phyloP scores from a whole-genome alignment of 2,797 vertebrate genomes.

The Chelidonichthys spinosus region DNA sequence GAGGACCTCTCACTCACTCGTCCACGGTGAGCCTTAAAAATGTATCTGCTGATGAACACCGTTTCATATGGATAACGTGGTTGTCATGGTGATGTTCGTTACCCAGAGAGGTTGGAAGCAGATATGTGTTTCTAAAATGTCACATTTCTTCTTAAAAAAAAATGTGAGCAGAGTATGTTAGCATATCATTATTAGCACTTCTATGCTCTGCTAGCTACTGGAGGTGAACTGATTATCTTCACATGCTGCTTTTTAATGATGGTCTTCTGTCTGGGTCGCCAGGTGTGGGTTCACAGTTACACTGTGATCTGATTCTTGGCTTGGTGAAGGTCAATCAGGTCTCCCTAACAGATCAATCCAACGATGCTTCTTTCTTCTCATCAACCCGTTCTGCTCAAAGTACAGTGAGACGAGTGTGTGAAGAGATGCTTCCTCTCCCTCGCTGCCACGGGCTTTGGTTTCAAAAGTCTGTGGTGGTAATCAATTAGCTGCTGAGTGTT shows the following conservation, averaged over 20 bases:
- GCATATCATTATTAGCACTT: neutral
- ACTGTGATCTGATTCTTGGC: neutral
- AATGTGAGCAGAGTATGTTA: neutral
- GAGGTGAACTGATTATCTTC: neutral
- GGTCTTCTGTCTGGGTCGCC: neutral
- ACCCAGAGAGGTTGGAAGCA: neutral
- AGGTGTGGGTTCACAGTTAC: neutral
- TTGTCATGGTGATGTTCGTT: too few species aligned
- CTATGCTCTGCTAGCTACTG: neutral
- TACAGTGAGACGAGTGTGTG: neutral
- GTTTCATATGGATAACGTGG: too few species aligned
- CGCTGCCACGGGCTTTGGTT: neutral
- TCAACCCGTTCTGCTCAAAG: too few species aligned
- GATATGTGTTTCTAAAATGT: neutral
- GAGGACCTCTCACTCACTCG: neutral
- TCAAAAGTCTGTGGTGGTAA: constrained; percentile 15
- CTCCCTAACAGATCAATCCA: neutral
- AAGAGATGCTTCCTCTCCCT: neutral
- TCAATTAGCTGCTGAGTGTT: constrained; percentile 34
- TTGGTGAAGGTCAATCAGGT: neutral
- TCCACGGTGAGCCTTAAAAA: neutral
- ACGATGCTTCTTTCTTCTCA: neutral
- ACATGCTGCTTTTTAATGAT: neutral
- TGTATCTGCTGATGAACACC: neutral
- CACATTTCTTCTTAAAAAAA: too few species aligned